These are phyloP conservation scores for Maconellicoccus hirsutus DNA, from an alignment of 1,140 invertebrate genomes.

Conservation along the genomic window DNA sequence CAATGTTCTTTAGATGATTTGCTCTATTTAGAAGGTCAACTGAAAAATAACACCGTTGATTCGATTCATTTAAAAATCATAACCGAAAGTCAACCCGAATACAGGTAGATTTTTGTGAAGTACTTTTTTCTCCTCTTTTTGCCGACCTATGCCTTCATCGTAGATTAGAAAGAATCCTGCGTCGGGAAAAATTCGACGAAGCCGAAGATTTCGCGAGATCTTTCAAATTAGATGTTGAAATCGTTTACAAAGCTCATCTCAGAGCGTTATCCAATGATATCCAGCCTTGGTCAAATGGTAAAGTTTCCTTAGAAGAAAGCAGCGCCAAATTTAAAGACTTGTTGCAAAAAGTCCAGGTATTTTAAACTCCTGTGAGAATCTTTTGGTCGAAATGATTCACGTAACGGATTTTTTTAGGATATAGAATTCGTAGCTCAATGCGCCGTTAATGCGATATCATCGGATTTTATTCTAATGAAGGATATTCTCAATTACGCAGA, in stretches of 20 bases:
- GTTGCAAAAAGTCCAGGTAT: background rate
- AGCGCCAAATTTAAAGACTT: background rate
- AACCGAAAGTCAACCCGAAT: constrained; percentile 34
- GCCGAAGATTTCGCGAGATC: constrained; percentile 36
- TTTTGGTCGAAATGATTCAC: background rate
- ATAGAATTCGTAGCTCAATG: background rate
- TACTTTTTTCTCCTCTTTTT: background rate
- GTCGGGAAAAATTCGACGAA: constrained; percentile 35
- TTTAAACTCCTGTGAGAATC: background rate
- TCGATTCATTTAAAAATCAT: constrained; percentile 34
- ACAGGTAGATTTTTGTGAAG: constrained; percentile 24
- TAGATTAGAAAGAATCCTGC: constrained; percentile 35
- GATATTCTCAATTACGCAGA: background rate
- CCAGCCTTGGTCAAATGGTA: background rate
- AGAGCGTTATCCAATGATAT: constrained; percentile 27
- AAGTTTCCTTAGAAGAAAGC: constrained; percentile 10
- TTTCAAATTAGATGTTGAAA: constrained; percentile 34
- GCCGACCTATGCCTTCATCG: background rate
- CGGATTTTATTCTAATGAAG: background rate
- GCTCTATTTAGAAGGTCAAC: constrained; percentile 34
- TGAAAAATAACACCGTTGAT: constrained; percentile 29
- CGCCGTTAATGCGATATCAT: background rate
- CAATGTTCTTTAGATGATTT: constrained; percentile 32
- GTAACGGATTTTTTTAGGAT: constrained; percentile 10
- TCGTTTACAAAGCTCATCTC: constrained; percentile 35